Evolutionary conservation across 2,113 vertebrate genomes (phyloP).

Genomic region (cattle (Bos taurus)): ARS-UCD2.0 NC_037336.1:87880501-87881000

Average conservation of each 20-base stretch:
- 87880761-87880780: neutral
- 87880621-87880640: neutral
- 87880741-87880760: neutral
- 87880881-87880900: neutral
- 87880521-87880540: fast-evolving
- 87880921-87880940: neutral
- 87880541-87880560: neutral
- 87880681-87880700: neutral
- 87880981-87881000: neutral
- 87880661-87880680: neutral
- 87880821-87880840: neutral
- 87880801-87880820: neutral
- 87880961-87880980: neutral
- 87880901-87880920: neutral
- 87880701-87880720: neutral
- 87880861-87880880: fast-evolving
- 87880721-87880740: neutral
- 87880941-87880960: neutral
- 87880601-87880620: neutral
- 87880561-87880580: neutral
- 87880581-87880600: neutral
- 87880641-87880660: too few relatives aligned
- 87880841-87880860: neutral
- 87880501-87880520: fast-evolving
- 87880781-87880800: neutral